phyloP scores from a whole-genome alignment of 1,140 invertebrate species.

The Leptinotarsa texana region DNA sequence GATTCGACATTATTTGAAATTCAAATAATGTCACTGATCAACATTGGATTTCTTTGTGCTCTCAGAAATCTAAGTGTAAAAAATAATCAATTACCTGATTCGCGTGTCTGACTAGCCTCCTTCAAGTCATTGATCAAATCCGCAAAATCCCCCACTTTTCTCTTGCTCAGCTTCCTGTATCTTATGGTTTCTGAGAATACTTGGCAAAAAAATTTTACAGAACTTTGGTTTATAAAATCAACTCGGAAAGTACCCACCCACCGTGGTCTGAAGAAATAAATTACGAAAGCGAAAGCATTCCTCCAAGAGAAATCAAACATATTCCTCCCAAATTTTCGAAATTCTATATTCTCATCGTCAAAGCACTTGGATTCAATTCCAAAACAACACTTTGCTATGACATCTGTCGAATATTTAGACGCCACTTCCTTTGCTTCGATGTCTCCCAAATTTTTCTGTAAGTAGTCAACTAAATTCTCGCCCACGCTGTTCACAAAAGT shows the following conservation, averaged over 20 bases:
- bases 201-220: conserved; percentile 14
- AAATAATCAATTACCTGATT: too few species aligned
- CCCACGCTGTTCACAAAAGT: conserved; percentile 43
- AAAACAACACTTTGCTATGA: conserved; percentile 57
- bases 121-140: conserved; percentile 32
- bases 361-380: conserved; percentile 57
- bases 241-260: conserved; percentile 39
- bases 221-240: conserved; percentile 24
- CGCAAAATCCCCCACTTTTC: conserved; percentile 42
- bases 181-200: conserved; percentile 39
- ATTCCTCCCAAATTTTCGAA: conserved; percentile 44
- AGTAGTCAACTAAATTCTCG: conserved; percentile 35
- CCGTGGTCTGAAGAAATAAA: conserved; percentile 41
- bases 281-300: conserved; percentile 29
- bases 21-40: too few species aligned
- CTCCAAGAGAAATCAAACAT: conserved; percentile 36
- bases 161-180: conserved; percentile 23
- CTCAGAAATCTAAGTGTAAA: too few species aligned
- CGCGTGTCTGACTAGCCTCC: too few species aligned
- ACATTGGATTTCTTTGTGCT: too few species aligned
- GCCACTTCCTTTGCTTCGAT: conserved; percentile 47
- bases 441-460: conserved; percentile 29
- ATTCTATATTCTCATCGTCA: conserved; percentile 54
- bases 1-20: too few species aligned
- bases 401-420: conserved; percentile 58